Percentiles rank a stretch among this genome's conserved stretches.
Evolutionary conservation across 2,888 invertebrate genomes (phyloP).

Genomic region (Cephus runcator): DNA sequence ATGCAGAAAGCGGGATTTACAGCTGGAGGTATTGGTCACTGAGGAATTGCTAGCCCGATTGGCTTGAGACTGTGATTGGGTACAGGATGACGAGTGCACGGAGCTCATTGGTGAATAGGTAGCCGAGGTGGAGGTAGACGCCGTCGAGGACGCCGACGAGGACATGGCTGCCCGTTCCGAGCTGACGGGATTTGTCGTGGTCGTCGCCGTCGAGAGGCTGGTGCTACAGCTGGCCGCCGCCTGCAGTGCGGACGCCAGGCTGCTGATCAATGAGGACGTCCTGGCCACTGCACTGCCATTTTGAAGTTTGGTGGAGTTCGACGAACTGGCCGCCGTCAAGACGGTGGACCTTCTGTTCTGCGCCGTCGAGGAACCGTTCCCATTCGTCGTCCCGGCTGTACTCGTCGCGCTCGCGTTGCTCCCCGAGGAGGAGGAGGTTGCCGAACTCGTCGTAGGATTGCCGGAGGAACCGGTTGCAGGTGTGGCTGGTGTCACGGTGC

Average conservation of each 20-base stretch:
- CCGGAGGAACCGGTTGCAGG: constrained; percentile 36
- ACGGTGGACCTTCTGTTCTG: constrained; percentile 39
- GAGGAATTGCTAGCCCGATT: not conserved
- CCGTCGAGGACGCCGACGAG: constrained; percentile 26
- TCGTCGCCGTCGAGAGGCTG: constrained; percentile 39
- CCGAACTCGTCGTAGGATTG: constrained; percentile 19
- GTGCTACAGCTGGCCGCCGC: constrained; percentile 44
- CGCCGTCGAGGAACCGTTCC: constrained; percentile 24
- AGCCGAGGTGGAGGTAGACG: constrained; percentile 19
- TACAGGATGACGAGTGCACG: constrained; percentile 28
- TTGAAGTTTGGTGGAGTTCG: constrained; percentile 17
- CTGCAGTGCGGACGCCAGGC: constrained; percentile 45
- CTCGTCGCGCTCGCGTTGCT: constrained; percentile 18
- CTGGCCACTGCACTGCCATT: constrained; percentile 19
- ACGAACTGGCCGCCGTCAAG: constrained; percentile 30
- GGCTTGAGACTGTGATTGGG: constrained; percentile 13
- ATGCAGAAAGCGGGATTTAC: constrained; percentile 41
- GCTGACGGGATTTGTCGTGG: constrained; percentile 36
- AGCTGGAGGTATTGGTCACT: constrained; percentile 12
- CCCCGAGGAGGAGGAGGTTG: constrained; percentile 13
- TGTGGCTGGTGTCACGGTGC: constrained; percentile 80
- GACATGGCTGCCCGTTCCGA: constrained; percentile 26
- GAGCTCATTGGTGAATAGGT: constrained; percentile 10
- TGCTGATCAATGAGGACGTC: constrained; percentile 48
- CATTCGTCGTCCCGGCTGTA: constrained; percentile 11